Evolutionary conservation across 1,140 invertebrate genomes (phyloP).

Genomic region (Dendroctonus ponderosae): DNA sequence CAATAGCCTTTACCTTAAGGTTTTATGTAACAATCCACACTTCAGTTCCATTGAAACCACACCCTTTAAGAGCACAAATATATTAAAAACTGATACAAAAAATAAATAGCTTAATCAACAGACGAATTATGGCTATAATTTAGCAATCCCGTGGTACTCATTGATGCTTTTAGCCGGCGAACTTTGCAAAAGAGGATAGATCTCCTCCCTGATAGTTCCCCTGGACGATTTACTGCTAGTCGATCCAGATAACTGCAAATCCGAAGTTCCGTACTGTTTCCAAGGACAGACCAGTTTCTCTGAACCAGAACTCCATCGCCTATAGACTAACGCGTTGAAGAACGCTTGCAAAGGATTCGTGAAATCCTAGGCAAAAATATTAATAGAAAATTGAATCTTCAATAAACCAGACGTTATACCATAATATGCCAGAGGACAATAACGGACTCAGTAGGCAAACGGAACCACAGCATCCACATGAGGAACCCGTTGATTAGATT

Average conservation of each 20-base stretch:
- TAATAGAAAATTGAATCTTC: not conserved
- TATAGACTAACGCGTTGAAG: constrained; percentile 75
- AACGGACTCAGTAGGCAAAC: constrained; percentile 66
- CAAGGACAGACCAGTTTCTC: constrained; percentile 47
- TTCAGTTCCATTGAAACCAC: no score
- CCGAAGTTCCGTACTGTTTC: constrained; percentile 35
- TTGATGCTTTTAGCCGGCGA: constrained; percentile 38
- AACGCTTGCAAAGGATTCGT: constrained; percentile 80
- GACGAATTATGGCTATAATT: no score
- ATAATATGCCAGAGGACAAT: constrained; percentile 76
- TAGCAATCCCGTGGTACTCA: constrained; percentile 20
- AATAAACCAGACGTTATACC: constrained; percentile 57
- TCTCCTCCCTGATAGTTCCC: constrained; percentile 35
- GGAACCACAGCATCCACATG: constrained; percentile 73
- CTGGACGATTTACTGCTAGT: constrained; percentile 16
- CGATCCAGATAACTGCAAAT: constrained; percentile 5
- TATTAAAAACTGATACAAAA: no score
- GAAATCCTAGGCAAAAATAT: constrained; percentile 61
- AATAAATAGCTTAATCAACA: no score
- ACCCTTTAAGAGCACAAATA: no score
- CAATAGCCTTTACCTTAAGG: no score
- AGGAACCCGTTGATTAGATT: constrained; percentile 75
- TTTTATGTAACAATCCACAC: no score
- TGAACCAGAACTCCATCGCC: constrained; percentile 61
- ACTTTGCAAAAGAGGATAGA: constrained; percentile 41